Conservation (phyloP, 2,113 vertebrate species). For the Xerus inauris region DNA sequence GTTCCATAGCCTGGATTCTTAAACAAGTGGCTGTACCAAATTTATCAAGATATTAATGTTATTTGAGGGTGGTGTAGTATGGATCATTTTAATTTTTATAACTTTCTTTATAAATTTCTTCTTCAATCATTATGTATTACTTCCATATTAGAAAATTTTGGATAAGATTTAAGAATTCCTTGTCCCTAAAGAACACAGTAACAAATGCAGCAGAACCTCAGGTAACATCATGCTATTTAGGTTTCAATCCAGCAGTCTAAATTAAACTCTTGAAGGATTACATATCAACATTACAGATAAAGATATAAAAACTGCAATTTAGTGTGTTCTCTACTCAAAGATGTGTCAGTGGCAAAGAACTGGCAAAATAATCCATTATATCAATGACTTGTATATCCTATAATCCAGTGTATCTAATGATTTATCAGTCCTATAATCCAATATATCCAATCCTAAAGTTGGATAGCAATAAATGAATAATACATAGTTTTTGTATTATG, state of each 20-base stretch:
- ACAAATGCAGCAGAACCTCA: background rate
- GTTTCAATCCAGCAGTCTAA: background rate
- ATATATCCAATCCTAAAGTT: background rate
- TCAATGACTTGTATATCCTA: background rate
- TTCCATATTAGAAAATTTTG: slow-evolving; percentile 33
- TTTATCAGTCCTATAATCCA: background rate
- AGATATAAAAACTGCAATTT: background rate
- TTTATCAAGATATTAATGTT: background rate
- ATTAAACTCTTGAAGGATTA: background rate
- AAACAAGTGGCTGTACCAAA: background rate
- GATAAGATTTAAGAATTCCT: background rate
- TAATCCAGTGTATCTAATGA: background rate
- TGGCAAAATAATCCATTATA: background rate
- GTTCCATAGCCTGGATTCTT: background rate
- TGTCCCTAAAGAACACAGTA: background rate
- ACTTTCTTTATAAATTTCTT: background rate
- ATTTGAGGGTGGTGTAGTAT: background rate
- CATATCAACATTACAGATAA: background rate
- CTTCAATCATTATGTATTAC: background rate
- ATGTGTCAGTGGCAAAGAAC: slow-evolving; percentile 32
- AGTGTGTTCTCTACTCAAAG: background rate
- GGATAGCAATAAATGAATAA: background rate
- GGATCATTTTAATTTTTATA: background rate
- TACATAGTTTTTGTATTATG: background rate
- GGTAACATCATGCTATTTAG: background rate